Evolutionary conservation across 2,888 invertebrate species (phyloP).

Genomic region (Subacronicta megacephala): DNA sequence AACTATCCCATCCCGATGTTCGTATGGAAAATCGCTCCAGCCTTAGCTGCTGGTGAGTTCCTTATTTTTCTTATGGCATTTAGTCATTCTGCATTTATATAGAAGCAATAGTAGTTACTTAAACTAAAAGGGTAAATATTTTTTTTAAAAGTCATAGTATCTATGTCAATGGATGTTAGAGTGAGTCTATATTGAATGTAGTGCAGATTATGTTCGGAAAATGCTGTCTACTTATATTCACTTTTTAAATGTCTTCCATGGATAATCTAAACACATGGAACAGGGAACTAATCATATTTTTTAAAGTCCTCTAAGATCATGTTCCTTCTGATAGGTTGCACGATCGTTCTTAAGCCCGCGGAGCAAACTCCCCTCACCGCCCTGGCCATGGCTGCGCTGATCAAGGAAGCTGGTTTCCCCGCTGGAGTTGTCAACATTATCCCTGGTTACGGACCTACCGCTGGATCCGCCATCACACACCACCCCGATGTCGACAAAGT

Average conservation of each 20-base stretch:
- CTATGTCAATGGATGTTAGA: no score
- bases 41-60: constrained; percentile 90
- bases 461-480: constrained; percentile 93
- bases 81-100: no score
- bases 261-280: no score
- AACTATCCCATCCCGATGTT: constrained; percentile 98
- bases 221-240: no score
- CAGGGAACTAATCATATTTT: no score
- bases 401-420: constrained; percentile 97
- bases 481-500: constrained; percentile 95
- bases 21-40: constrained; percentile 97
- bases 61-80: no score
- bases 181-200: no score
- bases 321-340: constrained; percentile 88
- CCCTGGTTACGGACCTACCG: constrained; percentile 94
- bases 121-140: no score
- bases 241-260: no score
- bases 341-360: constrained; percentile 96
- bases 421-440: constrained; percentile 97
- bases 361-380: constrained; percentile 98
- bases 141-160: not conserved
- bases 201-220: no score
- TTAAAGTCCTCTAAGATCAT: no score
- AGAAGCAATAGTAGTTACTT: no score
- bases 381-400: constrained; percentile 94